phyloP scores from a whole-genome alignment of 2,113 vertebrate genomes.

The Willisornis vidua region DNA sequence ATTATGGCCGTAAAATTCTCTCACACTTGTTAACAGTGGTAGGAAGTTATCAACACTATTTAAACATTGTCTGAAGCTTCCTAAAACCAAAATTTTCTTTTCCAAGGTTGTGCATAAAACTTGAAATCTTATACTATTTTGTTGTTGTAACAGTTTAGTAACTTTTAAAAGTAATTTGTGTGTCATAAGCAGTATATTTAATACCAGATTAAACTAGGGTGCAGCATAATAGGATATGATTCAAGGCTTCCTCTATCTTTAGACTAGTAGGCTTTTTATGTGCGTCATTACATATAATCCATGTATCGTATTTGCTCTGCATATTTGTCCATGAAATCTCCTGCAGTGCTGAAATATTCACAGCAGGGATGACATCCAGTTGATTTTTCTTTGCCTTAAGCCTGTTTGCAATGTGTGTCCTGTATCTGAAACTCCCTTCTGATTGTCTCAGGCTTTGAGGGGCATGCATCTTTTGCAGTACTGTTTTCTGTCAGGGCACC shows the following conservation, averaged over 20 bases:
- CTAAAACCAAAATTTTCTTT: conserved; percentile 35
- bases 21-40: background rate
- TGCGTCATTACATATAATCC: background rate
- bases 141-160: conserved; percentile 65
- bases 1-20: conserved; percentile 40
- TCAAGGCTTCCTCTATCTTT: conserved; percentile 40
- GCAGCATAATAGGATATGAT: conserved; percentile 33
- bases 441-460: background rate
- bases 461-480: background rate
- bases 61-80: conserved; percentile 38
- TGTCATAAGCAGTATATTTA: conserved; percentile 43
- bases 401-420: background rate
- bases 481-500: background rate
- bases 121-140: conserved; percentile 68
- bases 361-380: background rate
- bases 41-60: background rate
- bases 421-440: background rate
- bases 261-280: background rate
- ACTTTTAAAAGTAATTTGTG: conserved; percentile 1
- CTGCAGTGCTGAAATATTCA: background rate
- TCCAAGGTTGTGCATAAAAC: conserved; percentile 59
- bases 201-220: conserved; percentile 45
- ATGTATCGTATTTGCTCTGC: conserved; percentile 5
- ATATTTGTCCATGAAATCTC: background rate
- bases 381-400: background rate